These are phyloP conservation scores for Thymallus thymallus DNA, from an alignment of 2,113 vertebrate species.

Conservation along the genomic window DNA sequence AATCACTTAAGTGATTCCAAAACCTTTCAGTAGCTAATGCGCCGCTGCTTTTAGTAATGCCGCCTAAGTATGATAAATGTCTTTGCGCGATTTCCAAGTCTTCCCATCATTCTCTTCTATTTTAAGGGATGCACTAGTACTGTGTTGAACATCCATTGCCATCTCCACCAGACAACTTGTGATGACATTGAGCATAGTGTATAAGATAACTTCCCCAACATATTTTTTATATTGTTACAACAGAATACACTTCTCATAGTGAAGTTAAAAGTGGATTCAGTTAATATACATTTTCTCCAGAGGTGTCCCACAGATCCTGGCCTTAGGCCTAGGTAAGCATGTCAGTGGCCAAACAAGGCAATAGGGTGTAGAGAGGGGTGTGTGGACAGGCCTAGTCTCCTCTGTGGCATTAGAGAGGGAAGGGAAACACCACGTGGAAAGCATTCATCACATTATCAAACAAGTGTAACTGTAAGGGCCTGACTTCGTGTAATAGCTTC, in stretches of 20 bases:
- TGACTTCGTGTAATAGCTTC: background rate
- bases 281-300: conserved; percentile 11
- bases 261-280: background rate
- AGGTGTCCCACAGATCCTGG: background rate
- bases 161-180: conserved; percentile 9
- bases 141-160: conserved; percentile 8
- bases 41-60: conserved; percentile 17
- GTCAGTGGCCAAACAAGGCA: no score
- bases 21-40: conserved; percentile 37
- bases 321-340: conserved; percentile 13
- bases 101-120: conserved; percentile 11
- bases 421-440: background rate
- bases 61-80: conserved; percentile 28
- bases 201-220: background rate
- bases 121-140: conserved; percentile 20
- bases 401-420: background rate
- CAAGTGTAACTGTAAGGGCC: background rate
- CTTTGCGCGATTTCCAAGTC: conserved; percentile 13
- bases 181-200: conserved; percentile 23
- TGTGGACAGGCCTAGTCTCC: background rate
- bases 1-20: conserved; percentile 24
- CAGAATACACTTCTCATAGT: background rate
- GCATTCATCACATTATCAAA: background rate
- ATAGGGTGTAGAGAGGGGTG: background rate
- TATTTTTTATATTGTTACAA: conserved; percentile 1